A percentile compares a stretch with the other conserved stretches of the same genome.
Conservation (phyloP, 2,113 vertebrate genomes). For the Thalassarche chlororhynchos region DNA sequence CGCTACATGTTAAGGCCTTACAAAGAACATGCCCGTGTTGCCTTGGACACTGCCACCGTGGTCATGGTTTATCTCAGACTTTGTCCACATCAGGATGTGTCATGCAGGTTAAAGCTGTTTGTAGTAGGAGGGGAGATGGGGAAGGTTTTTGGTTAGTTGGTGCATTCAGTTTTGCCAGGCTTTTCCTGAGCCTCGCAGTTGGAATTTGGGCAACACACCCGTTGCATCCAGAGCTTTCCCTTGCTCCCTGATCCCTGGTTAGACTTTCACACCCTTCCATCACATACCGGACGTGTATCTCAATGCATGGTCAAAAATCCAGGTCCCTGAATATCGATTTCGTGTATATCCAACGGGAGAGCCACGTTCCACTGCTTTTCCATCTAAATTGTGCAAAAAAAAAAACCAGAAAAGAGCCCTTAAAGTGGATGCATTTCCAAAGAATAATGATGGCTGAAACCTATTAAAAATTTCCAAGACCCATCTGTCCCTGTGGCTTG, state of each 20-base stretch:
- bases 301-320: slow-evolving; percentile 74
- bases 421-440: slow-evolving; percentile 38
- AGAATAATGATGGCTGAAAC: slow-evolving; percentile 26
- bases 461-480: slow-evolving; percentile 2
- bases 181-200: not conserved
- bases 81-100: not conserved
- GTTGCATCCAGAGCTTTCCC: not conserved
- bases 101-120: not conserved
- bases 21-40: not conserved
- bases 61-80: accelerated
- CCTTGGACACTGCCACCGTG: not conserved
- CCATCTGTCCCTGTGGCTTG: not conserved
- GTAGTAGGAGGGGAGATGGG: not conserved
- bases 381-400: slow-evolving; percentile 69
- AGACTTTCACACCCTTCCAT: slow-evolving; percentile 51
- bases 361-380: slow-evolving; percentile 66
- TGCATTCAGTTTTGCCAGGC: not conserved
- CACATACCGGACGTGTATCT: slow-evolving; percentile 63
- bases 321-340: slow-evolving; percentile 70
- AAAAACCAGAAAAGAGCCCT: slow-evolving; percentile 70
- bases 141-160: slow-evolving; percentile 8
- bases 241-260: slow-evolving; percentile 29
- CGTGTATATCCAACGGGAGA: slow-evolving; percentile 52
- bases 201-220: not conserved
- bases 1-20: not conserved